Evolutionary conservation across 2,888 invertebrate genomes (phyloP).

Genomic region (Endotricha flammealis): DNA sequence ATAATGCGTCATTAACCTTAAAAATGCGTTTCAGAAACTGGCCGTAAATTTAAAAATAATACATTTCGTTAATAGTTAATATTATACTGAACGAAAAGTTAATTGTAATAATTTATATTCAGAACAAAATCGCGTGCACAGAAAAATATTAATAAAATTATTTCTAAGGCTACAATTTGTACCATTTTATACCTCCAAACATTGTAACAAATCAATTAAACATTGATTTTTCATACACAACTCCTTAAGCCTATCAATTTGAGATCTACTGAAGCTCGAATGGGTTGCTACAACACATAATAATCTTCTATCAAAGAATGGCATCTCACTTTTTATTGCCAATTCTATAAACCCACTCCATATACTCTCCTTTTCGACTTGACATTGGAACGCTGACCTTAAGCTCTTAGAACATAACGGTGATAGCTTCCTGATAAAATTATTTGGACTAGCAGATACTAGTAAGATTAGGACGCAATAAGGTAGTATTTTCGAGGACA

Average conservation of each 20-base stretch:
- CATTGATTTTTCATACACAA: conserved; percentile 50
- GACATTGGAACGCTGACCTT: conserved; percentile 42
- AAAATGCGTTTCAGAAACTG: too few species aligned
- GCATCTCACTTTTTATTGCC: conserved; percentile 33
- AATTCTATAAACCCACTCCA: conserved; percentile 46
- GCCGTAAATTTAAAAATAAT: too few species aligned
- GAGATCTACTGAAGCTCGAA: conserved; percentile 53
- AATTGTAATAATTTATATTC: too few species aligned
- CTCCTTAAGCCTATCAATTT: conserved; percentile 55
- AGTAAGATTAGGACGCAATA: conserved; percentile 55
- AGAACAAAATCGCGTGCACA: too few species aligned
- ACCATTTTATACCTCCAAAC: conserved; percentile 23
- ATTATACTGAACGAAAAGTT: too few species aligned
- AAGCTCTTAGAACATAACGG: conserved; percentile 47
- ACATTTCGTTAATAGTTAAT: too few species aligned
- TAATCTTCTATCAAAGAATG: conserved; percentile 55
- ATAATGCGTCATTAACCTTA: too few species aligned
- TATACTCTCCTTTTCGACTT: conserved; percentile 21
- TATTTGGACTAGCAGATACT: conserved; percentile 58
- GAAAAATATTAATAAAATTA: too few species aligned
- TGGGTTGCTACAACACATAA: conserved; percentile 58
- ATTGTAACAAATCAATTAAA: conserved; percentile 50
- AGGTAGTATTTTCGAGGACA: conserved; percentile 49
- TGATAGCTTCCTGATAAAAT: conserved; percentile 39
- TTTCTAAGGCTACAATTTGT: too few species aligned